phyloP scores from a whole-genome alignment of 2,797 vertebrate species.

The Lindbergichthys nudifrons region DNA sequence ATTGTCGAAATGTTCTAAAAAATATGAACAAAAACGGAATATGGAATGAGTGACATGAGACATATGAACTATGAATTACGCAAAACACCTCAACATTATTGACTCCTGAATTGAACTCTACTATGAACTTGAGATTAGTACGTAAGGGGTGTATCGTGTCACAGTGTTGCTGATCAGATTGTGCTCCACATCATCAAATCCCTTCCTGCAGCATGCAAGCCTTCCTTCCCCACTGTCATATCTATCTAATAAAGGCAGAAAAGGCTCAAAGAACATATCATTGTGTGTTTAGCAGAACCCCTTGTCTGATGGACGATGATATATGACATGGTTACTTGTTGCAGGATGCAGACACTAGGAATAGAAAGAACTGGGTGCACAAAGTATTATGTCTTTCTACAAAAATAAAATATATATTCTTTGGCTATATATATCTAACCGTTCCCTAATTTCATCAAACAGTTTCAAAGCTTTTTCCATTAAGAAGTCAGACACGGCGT shows the following conservation, averaged over 20 bases:
- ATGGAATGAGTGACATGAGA: conserved; percentile 5
- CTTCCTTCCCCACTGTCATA: no score
- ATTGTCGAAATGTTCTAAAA: conserved; percentile 42
- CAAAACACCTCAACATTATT: not conserved
- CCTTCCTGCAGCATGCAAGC: no score
- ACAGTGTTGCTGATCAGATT: not conserved
- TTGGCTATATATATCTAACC: conserved; percentile 5
- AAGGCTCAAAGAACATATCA: no score
- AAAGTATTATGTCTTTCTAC: not conserved
- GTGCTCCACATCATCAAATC: not conserved
- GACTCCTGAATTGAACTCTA: not conserved
- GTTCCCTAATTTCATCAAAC: not conserved
- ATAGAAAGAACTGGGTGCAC: not conserved
- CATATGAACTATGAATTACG: not conserved
- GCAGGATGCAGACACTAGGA: not conserved
- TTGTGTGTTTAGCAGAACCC: not conserved
- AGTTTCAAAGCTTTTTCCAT: conserved; percentile 12
- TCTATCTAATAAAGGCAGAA: no score
- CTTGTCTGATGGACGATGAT: not conserved
- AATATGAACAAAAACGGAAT: conserved; percentile 26
- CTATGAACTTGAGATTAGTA: not conserved
- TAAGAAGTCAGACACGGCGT: conserved; percentile 7
- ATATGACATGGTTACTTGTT: conserved; percentile 4
- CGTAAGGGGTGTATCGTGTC: not conserved
- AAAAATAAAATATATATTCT: not conserved